Percentiles rank a stretch among this genome's conserved stretches.
These are phyloP conservation scores for Erinaceus europaeus DNA, from an alignment of 2,113 vertebrate species.

Conservation along the genomic window DNA sequence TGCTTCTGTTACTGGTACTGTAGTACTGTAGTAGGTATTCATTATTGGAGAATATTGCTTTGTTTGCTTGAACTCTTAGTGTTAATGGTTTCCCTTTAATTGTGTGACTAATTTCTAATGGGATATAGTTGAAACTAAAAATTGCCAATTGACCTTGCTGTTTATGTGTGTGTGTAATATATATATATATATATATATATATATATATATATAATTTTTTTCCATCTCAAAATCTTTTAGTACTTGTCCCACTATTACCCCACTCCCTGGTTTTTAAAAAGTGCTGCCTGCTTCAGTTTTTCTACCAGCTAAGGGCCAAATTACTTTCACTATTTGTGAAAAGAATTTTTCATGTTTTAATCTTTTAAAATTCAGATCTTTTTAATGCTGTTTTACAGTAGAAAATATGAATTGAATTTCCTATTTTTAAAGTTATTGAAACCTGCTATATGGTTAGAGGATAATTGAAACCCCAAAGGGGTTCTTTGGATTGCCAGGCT, in stretches of 20 bases:
- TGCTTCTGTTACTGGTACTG: not conserved
- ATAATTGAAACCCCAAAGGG: fast-evolving
- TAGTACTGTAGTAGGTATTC: not conserved
- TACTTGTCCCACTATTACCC: not conserved
- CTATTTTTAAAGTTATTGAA: not conserved
- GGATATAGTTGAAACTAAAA: conserved; percentile 18
- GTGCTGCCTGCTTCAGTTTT: not conserved
- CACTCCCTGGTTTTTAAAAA: conserved; percentile 1
- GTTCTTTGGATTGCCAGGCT: not conserved
- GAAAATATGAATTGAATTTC: not conserved
- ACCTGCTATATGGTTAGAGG: no score
- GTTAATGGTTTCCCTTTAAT: conserved; percentile 31
- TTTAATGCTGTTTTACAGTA: not conserved
- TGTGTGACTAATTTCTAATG: not conserved
- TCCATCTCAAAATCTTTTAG: not conserved
- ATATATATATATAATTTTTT: not conserved
- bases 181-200: no score
- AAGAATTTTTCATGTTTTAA: not conserved
- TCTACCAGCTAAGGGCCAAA: not conserved
- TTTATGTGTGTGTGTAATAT: no score
- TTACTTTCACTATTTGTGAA: not conserved
- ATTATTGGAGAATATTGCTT: not conserved
- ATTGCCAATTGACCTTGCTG: conserved; percentile 3
- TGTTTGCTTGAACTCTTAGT: not conserved
- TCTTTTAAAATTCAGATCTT: not conserved